Evolutionary conservation across 1,140 invertebrate species (phyloP).

Genomic region (Hesperophylax magnus): DNA sequence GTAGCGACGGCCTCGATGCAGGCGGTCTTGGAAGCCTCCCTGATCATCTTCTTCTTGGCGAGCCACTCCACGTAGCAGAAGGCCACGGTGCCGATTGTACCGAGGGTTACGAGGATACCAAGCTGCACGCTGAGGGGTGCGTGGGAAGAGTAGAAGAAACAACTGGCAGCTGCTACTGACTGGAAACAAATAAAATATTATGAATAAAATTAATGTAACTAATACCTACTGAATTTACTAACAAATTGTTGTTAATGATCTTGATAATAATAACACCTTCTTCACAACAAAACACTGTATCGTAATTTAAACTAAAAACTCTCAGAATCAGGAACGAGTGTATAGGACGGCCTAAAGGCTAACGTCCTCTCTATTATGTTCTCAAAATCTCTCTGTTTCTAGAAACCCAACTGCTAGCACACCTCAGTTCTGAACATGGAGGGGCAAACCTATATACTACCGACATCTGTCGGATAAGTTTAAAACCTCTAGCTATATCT

Average conservation of each 20-base stretch:
- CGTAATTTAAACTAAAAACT: no score
- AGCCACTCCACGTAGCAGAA: slow-evolving; percentile 87
- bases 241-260: slow-evolving; percentile 13
- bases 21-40: slow-evolving; percentile 44
- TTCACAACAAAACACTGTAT: no score
- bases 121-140: slow-evolving; percentile 86
- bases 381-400: no score
- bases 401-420: no score
- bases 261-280: no score
- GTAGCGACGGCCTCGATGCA: slow-evolving; percentile 46
- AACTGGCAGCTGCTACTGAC: slow-evolving; percentile 90
- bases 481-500: no score
- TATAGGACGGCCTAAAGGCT: no score
- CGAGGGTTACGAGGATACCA: slow-evolving; percentile 80
- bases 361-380: no score
- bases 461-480: no score
- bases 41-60: slow-evolving; percentile 60
- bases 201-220: not conserved
- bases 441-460: no score
- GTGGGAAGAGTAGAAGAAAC: slow-evolving; percentile 89
- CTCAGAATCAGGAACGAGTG: no score
- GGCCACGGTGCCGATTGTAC: slow-evolving; percentile 81
- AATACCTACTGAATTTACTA: slow-evolving; percentile 11
- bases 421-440: no score
- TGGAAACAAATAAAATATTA: slow-evolving; percentile 66